Percentiles rank a stretch among this genome's conserved stretches.
Evolutionary conservation across 2,113 vertebrate genomes (phyloP).

Genomic region (Cisticola juncidis): DNA sequence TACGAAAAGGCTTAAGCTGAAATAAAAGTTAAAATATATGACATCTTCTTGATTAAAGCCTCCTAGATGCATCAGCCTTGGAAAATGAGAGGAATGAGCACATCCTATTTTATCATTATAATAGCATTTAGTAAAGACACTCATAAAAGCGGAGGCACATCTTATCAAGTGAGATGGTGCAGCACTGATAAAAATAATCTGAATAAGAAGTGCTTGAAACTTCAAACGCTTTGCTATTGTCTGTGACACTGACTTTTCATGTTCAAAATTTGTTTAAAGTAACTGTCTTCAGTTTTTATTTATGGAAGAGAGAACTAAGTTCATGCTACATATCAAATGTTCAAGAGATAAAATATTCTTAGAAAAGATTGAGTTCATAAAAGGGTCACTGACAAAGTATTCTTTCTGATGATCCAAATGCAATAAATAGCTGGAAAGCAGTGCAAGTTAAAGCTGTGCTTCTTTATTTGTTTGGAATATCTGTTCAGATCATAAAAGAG

Average conservation of each 20-base stretch:
- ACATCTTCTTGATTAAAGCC: slow-evolving; percentile 22
- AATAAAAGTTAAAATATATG: neutral
- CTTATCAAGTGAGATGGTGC: slow-evolving; percentile 36
- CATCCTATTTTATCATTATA: slow-evolving; percentile 29
- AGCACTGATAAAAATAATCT: slow-evolving; percentile 57
- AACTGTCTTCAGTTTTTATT: slow-evolving; percentile 53
- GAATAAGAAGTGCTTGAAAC: slow-evolving; percentile 46
- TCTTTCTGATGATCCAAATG: neutral
- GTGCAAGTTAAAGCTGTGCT: neutral
- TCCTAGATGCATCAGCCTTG: neutral
- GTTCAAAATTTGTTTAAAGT: slow-evolving; percentile 52
- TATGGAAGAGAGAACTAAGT: slow-evolving; percentile 11
- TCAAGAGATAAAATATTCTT: slow-evolving; percentile 16
- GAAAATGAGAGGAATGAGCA: slow-evolving; percentile 25
- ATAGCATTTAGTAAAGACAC: slow-evolving; percentile 20
- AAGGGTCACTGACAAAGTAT: slow-evolving; percentile 38
- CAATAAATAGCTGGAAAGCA: neutral
- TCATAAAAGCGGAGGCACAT: neutral
- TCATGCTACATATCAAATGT: slow-evolving; percentile 14
- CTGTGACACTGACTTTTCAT: slow-evolving; percentile 37
- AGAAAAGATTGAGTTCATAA: slow-evolving; percentile 29
- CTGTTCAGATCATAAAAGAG: neutral
- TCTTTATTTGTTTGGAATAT: neutral
- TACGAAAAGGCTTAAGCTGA: neutral
- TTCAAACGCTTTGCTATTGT: slow-evolving; percentile 28